Conservation (phyloP, 2,888 invertebrate species). For the Agriopis marginaria region DNA sequence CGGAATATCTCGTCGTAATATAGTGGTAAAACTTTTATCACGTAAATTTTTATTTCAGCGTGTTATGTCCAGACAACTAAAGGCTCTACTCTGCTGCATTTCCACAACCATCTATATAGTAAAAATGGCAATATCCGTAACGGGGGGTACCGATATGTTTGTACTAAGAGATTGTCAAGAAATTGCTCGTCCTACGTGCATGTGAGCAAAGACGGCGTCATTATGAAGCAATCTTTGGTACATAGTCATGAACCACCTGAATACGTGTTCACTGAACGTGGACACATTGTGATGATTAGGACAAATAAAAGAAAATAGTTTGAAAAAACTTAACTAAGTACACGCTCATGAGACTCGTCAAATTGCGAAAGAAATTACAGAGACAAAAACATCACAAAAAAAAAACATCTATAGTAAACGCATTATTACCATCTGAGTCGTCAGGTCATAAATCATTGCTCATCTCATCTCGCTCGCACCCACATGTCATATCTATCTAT, state of each 20-base stretch:
- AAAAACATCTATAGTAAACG: too few relatives aligned
- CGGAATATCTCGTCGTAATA: too few relatives aligned
- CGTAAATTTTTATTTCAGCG: conserved; percentile 8
- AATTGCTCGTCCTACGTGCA: conserved; percentile 11
- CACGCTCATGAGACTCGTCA: too few relatives aligned
- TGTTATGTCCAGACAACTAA: background rate
- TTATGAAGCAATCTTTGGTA: background rate
- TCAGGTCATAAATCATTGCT: too few relatives aligned
- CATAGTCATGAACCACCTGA: conserved; percentile 13
- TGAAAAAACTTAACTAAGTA: too few relatives aligned
- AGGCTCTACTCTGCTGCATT: background rate
- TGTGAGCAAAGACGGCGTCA: conserved; percentile 2
- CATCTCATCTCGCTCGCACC: too few relatives aligned
- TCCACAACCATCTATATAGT: conserved; percentile 2
- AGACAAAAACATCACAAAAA: too few relatives aligned
- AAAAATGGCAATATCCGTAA: background rate
- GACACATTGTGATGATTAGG: background rate
- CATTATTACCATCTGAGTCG: too few relatives aligned
- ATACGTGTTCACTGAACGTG: background rate
- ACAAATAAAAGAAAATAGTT: background rate
- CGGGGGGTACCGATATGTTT: conserved; percentile 9
- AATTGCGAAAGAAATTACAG: too few relatives aligned
- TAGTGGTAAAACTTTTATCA: background rate
- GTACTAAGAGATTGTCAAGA: conserved; percentile 8
- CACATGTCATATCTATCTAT: too few relatives aligned